Evolutionary conservation across 2,797 vertebrate species (phyloP).

Genomic region (Orientallactaga sibirica): DNA sequence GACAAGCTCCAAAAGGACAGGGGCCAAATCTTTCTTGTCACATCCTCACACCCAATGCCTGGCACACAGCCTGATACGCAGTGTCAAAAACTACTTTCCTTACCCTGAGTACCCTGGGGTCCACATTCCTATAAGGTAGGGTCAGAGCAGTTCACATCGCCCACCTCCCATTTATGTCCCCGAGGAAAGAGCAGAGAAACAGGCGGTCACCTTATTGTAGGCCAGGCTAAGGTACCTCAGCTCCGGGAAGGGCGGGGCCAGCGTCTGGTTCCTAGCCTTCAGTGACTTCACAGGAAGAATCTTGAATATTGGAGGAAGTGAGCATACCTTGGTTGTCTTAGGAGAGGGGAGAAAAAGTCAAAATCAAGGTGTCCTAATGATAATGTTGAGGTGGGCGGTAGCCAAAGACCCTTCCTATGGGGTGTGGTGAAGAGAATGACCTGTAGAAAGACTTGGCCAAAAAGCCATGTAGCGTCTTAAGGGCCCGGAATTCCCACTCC

Average conservation of each 20-base stretch:
- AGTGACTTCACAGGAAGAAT: slow-evolving; percentile 65
- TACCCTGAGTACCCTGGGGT: slow-evolving; percentile 2
- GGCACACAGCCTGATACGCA: not conserved
- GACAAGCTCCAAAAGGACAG: slow-evolving; percentile 12
- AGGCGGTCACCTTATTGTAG: slow-evolving; percentile 91
- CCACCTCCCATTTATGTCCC: not conserved
- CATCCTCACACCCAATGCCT: not conserved
- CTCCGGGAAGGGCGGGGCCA: slow-evolving; percentile 89
- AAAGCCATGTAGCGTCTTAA: slow-evolving; percentile 18
- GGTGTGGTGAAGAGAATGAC: not conserved
- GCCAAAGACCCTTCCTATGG: not conserved
- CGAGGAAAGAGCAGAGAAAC: not conserved
- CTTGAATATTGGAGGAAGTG: slow-evolving; percentile 62
- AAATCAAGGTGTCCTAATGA: slow-evolving; percentile 64
- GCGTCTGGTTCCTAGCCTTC: slow-evolving; percentile 68
- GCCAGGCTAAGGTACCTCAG: slow-evolving; percentile 92
- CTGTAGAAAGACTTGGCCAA: not conserved
- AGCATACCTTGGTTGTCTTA: slow-evolving; percentile 72
- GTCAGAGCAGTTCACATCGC: not conserved
- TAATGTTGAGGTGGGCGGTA: not conserved
- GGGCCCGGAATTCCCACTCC: slow-evolving; percentile 66
- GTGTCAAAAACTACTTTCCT: not conserved
- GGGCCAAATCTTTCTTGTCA: not conserved
- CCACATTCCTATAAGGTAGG: not conserved
- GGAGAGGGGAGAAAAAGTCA: slow-evolving; percentile 49